Percentiles rank a stretch among this genome's conserved stretches.
Conservation (phyloP, 2,797 vertebrate genomes). For the Acrocephalus scirpaceus region DNA sequence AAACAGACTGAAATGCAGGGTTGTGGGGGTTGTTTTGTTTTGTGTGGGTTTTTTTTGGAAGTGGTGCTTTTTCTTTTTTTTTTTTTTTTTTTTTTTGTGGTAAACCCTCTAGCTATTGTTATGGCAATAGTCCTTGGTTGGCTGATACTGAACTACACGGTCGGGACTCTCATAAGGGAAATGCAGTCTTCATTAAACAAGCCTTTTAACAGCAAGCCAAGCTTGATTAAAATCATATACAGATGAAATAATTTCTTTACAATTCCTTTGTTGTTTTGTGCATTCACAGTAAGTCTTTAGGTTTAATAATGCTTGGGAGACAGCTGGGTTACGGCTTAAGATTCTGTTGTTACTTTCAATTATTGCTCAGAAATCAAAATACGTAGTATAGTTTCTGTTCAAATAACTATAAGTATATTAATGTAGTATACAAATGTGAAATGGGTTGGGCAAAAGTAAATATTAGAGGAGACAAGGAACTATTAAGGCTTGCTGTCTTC, state of each 20-base stretch:
- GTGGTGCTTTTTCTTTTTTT: background rate
- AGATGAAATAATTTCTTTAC: slow-evolving; percentile 72
- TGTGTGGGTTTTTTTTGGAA: fast-evolving
- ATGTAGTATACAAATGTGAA: slow-evolving; percentile 24
- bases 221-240: slow-evolving; percentile 68
- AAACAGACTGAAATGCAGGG: slow-evolving; percentile 36
- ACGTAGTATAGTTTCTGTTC: slow-evolving; percentile 29
- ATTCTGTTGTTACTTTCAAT: slow-evolving; percentile 47
- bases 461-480: background rate
- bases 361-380: slow-evolving; percentile 56
- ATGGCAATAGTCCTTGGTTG: slow-evolving; percentile 22
- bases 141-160: slow-evolving; percentile 37
- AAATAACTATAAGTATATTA: slow-evolving; percentile 34
- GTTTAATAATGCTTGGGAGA: slow-evolving; percentile 56
- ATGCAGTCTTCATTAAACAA: slow-evolving; percentile 64
- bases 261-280: slow-evolving; percentile 60
- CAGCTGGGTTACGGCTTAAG: slow-evolving; percentile 45
- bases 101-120: slow-evolving; percentile 50
- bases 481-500: background rate
- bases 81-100: background rate
- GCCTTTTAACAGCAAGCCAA: slow-evolving; percentile 71
- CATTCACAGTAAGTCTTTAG: slow-evolving; percentile 58
- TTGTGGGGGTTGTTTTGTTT: background rate
- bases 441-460: slow-evolving; percentile 8
- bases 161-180: slow-evolving; percentile 43